phyloP scores from a whole-genome alignment of 2,113 vertebrate species.

The Seriola quinqueradiata region DNA sequence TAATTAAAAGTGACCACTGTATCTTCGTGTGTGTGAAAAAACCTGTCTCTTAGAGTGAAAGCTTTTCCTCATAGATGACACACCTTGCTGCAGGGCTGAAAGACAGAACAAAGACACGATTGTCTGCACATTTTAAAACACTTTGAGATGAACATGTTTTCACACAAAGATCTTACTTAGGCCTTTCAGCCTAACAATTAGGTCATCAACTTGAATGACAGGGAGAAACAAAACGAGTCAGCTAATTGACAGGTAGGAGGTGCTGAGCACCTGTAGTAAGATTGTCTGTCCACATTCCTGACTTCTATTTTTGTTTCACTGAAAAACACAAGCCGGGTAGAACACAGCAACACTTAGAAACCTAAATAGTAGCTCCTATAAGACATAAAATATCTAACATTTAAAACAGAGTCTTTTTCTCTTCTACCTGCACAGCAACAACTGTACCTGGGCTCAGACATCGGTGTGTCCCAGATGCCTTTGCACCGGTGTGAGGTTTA shows the following conservation, averaged over 20 bases:
- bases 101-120: conserved; percentile 60
- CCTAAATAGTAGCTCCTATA: neutral
- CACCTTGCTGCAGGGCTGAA: conserved; percentile 32
- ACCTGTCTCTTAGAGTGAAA: neutral
- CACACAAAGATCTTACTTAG: conserved; percentile 50
- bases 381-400: conserved; percentile 1
- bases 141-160: conserved; percentile 38
- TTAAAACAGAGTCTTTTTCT: neutral
- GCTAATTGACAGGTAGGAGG: conserved; percentile 51
- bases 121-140: conserved; percentile 46
- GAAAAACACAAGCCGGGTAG: conserved; percentile 10
- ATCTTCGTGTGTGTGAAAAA: conserved; percentile 23
- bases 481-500: conserved; percentile 96
- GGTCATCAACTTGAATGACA: conserved; percentile 44
- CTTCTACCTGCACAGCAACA: conserved; percentile 89
- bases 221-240: conserved; percentile 25
- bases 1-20: neutral
- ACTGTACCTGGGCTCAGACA: conserved; percentile 92
- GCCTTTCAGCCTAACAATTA: conserved; percentile 36
- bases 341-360: conserved; percentile 6
- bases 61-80: conserved; percentile 15
- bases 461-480: conserved; percentile 94
- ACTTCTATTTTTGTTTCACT: neutral
- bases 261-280: conserved; percentile 15
- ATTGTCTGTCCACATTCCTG: conserved; percentile 34